Percentiles rank a stretch among this genome's conserved stretches.
These are phyloP conservation scores for Gandaritis pyraliata DNA, from an alignment of 2,888 invertebrate genomes.

Conservation along the genomic window DNA sequence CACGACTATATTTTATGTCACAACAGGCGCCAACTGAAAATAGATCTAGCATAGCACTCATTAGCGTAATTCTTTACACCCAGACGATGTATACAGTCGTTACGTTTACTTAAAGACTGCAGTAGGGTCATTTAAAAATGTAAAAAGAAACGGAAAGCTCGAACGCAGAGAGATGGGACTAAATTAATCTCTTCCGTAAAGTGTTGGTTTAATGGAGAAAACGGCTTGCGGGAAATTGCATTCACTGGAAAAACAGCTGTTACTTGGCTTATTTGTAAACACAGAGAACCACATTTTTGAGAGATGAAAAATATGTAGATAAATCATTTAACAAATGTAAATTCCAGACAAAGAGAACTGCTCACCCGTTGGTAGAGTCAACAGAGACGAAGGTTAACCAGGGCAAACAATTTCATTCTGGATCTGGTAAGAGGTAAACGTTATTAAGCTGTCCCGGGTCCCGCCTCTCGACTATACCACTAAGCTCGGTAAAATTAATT, in stretches of 20 bases:
- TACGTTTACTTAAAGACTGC: slow-evolving; percentile 31
- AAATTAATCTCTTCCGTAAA: slow-evolving; percentile 49
- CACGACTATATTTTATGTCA: slow-evolving; percentile 27
- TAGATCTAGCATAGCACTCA: slow-evolving; percentile 22
- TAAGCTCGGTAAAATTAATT: slow-evolving; percentile 73
- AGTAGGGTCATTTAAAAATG: slow-evolving; percentile 28
- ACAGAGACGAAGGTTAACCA: background rate
- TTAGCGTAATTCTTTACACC: slow-evolving; percentile 23
- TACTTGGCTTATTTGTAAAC: slow-evolving; percentile 24
- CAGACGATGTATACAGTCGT: slow-evolving; percentile 39
- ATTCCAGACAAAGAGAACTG: background rate
- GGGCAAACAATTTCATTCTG: slow-evolving; percentile 36
- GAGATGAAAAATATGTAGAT: slow-evolving; percentile 8
- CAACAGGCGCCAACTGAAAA: slow-evolving; percentile 35
- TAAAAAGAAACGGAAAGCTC: slow-evolving; percentile 39
- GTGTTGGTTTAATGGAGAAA: slow-evolving; percentile 45
- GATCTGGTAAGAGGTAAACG: slow-evolving; percentile 45
- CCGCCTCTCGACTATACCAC: slow-evolving; percentile 48
- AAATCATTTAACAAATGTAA: too few relatives aligned
- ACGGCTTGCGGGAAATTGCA: slow-evolving; percentile 45
- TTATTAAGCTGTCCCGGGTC: slow-evolving; percentile 37
- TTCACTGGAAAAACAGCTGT: slow-evolving; percentile 41
- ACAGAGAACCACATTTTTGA: slow-evolving; percentile 18
- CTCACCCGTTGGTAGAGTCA: too few relatives aligned
- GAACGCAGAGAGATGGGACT: slow-evolving; percentile 41